phyloP scores from a whole-genome alignment of 2,797 vertebrate species.

The Peromyscus attwateri region DNA sequence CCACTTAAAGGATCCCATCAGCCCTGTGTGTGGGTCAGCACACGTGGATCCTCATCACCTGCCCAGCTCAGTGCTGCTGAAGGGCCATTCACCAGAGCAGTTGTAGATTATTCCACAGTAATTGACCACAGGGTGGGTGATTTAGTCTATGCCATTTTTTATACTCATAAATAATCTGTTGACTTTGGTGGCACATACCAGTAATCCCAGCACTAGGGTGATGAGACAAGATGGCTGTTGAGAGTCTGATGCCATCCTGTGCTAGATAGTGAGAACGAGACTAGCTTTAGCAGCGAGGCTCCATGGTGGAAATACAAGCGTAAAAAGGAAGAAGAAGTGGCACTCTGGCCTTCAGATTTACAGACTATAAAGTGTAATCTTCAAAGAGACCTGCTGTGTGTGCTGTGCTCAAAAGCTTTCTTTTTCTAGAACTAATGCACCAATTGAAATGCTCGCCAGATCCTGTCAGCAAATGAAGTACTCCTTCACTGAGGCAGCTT shows the following conservation, averaged over 20 bases:
- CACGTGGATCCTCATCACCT: not conserved
- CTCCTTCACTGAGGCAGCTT: not conserved
- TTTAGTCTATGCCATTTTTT: constrained; percentile 6
- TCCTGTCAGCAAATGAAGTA: not conserved
- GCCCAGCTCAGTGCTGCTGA: not conserved
- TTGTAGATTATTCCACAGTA: not conserved
- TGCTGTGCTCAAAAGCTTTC: not conserved
- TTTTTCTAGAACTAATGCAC: constrained; percentile 26
- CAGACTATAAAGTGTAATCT: not conserved
- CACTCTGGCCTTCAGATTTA: constrained; percentile 19
- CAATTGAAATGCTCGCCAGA: not conserved
- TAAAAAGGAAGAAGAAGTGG: not conserved
- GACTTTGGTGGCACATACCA: not conserved
- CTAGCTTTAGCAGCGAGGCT: not conserved
- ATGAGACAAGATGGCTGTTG: not conserved
- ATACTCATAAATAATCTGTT: constrained; percentile 22
- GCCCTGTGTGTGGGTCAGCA: too few relatives aligned
- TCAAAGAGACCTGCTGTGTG: not conserved
- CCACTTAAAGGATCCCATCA: not conserved
- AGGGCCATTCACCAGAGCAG: not conserved
- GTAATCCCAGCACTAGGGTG: not conserved
- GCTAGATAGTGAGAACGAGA: not conserved
- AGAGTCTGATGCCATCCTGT: not conserved
- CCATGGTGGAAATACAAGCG: not conserved
- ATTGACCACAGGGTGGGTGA: not conserved